Conservation (phyloP, 2,113 vertebrate species). For the Nothobranchius kuhntae region DNA sequence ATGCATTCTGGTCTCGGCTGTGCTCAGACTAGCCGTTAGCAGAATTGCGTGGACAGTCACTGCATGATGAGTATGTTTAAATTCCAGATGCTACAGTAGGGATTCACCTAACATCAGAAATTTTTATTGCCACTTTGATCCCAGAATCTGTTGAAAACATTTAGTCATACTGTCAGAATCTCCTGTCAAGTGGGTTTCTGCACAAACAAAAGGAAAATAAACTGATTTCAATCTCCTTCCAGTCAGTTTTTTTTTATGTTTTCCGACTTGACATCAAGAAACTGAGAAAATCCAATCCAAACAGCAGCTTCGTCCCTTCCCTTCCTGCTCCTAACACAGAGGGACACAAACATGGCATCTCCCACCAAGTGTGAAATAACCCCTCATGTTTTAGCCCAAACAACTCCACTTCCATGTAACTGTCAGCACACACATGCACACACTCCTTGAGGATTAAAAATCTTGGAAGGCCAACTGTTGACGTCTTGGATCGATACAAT, state of each 20-base stretch:
- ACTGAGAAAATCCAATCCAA: slow-evolving; percentile 24
- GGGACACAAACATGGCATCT: slow-evolving; percentile 60
- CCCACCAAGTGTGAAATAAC: slow-evolving; percentile 71
- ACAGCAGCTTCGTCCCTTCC: slow-evolving; percentile 5
- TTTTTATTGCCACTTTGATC: too few species aligned
- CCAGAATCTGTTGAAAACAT: neutral
- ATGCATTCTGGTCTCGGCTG: too few species aligned
- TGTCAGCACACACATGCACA: slow-evolving; percentile 28
- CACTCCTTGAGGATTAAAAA: slow-evolving; percentile 21
- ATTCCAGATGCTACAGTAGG: too few species aligned
- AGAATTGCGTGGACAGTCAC: too few species aligned
- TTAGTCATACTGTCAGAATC: neutral
- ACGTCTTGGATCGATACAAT: slow-evolving; percentile 73
- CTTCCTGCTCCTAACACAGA: slow-evolving; percentile 41
- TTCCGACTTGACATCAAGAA: slow-evolving; percentile 30
- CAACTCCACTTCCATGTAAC: slow-evolving; percentile 64
- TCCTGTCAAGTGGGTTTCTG: neutral
- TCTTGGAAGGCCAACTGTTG: slow-evolving; percentile 42
- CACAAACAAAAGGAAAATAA: too few species aligned
- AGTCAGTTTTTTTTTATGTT: slow-evolving; percentile 19
- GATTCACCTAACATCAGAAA: too few species aligned
- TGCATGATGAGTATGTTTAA: too few species aligned
- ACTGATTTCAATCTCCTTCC: slow-evolving; percentile 7
- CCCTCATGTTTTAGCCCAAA: slow-evolving; percentile 66
- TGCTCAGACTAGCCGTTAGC: too few species aligned